phyloP scores from a whole-genome alignment of 2,113 vertebrate species.

The Coturnix japonica region DNA sequence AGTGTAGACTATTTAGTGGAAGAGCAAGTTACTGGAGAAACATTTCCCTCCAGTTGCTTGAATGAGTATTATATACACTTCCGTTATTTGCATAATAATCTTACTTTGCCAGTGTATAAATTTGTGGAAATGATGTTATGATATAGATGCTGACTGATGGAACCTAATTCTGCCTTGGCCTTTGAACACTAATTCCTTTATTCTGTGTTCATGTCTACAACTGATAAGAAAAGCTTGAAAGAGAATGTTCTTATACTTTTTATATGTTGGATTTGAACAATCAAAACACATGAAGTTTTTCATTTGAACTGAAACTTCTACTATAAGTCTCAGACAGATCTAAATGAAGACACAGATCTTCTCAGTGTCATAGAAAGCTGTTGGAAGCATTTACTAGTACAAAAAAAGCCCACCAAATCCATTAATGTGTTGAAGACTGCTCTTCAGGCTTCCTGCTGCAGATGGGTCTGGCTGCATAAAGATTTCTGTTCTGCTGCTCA shows the following conservation, averaged over 20 bases:
- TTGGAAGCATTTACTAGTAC: neutral
- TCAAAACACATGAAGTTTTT: neutral
- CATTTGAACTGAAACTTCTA: neutral
- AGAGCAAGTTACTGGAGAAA: neutral
- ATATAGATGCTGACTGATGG: neutral
- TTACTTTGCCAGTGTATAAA: neutral
- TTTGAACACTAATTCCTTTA: neutral
- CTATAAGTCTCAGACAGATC: neutral
- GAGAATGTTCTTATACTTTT: neutral
- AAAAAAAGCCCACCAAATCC: rapidly evolving
- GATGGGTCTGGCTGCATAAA: neutral
- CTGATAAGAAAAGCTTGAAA: constrained; percentile 10
- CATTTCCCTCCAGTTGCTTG: neutral
- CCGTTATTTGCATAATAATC: neutral
- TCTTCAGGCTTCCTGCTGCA: neutral
- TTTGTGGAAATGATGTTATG: neutral
- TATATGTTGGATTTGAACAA: neutral
- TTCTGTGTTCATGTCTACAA: neutral
- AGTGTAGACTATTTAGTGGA: neutral
- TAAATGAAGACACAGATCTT: neutral
- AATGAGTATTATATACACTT: rapidly evolving
- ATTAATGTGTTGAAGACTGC: neutral
- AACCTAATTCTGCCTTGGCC: neutral
- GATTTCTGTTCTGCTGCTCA: neutral
- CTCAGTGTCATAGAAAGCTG: neutral